Evolutionary conservation across 2,113 vertebrate genomes (phyloP).

Genomic region (Amia ocellicauda): DNA sequence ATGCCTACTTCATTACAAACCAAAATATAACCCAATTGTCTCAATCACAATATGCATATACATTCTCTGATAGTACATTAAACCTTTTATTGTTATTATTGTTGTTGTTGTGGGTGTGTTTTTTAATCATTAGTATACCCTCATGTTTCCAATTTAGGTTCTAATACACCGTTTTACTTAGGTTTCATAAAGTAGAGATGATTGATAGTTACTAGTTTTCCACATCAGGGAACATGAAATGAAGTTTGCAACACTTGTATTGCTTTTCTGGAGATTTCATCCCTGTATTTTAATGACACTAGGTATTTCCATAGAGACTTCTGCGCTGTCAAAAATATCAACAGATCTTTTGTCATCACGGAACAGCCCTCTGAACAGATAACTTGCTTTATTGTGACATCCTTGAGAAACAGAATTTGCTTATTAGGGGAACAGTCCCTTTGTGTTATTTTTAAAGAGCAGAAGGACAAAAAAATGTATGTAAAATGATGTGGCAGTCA

Average conservation of each 20-base stretch:
- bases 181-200: not conserved
- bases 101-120: too few species aligned
- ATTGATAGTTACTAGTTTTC: not conserved
- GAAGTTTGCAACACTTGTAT: not conserved
- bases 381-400: slow-evolving; percentile 4
- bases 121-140: too few species aligned
- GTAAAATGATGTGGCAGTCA: too few species aligned
- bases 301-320: slow-evolving; percentile 7
- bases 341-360: not conserved
- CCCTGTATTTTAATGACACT: not conserved
- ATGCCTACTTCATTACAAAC: too few species aligned
- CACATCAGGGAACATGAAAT: slow-evolving; percentile 2
- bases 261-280: not conserved
- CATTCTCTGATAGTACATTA: too few species aligned
- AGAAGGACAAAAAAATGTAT: too few species aligned
- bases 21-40: too few species aligned
- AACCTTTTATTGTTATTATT: too few species aligned
- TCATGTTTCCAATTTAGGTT: too few species aligned
- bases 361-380: not conserved
- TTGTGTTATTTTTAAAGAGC: slow-evolving; percentile 13
- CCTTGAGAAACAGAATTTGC: not conserved
- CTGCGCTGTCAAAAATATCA: not conserved
- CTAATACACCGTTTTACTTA: too few species aligned
- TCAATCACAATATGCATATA: too few species aligned
- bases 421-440: slow-evolving; percentile 6